Evolutionary conservation across 2,113 vertebrate genomes (phyloP).

Genomic region (Numenius arquata): DNA sequence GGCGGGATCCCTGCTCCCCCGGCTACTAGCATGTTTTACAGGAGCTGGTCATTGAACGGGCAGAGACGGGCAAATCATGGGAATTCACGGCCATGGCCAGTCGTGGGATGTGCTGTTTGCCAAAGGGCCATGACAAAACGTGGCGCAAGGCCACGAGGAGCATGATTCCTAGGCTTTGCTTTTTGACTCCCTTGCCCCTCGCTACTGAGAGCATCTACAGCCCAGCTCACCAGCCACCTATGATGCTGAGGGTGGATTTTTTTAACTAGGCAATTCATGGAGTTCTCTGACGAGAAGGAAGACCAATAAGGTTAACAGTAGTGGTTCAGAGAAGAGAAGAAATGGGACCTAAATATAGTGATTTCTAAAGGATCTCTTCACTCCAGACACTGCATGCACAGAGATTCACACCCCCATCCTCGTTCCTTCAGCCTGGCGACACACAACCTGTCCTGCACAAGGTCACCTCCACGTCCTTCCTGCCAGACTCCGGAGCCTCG

Average conservation of each 20-base stretch:
- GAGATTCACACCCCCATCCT: not conserved
- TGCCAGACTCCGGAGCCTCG: not conserved
- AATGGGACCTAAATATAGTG: not conserved
- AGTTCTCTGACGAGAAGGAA: not conserved
- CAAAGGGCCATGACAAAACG: not conserved
- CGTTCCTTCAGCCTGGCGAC: not conserved
- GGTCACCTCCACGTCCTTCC: not conserved
- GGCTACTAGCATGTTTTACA: not conserved
- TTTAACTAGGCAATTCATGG: not conserved
- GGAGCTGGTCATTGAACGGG: fast-evolving
- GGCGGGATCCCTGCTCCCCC: not conserved
- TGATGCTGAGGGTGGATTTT: fast-evolving
- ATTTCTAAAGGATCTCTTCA: not conserved
- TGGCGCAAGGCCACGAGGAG: not conserved
- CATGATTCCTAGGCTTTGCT: not conserved
- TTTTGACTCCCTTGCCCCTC: not conserved
- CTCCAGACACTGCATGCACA: fast-evolving
- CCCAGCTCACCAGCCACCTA: fast-evolving
- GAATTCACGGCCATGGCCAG: not conserved
- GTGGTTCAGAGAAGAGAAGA: not conserved
- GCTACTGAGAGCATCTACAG: not conserved
- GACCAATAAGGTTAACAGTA: not conserved
- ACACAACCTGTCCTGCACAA: not conserved
- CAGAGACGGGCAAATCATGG: not conserved
- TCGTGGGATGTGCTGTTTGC: not conserved